A percentile compares a stretch with the other conserved stretches of the same genome.
These are phyloP conservation scores for Eciton burchellii DNA, from an alignment of 1,140 invertebrate species.

Conservation along the genomic window DNA sequence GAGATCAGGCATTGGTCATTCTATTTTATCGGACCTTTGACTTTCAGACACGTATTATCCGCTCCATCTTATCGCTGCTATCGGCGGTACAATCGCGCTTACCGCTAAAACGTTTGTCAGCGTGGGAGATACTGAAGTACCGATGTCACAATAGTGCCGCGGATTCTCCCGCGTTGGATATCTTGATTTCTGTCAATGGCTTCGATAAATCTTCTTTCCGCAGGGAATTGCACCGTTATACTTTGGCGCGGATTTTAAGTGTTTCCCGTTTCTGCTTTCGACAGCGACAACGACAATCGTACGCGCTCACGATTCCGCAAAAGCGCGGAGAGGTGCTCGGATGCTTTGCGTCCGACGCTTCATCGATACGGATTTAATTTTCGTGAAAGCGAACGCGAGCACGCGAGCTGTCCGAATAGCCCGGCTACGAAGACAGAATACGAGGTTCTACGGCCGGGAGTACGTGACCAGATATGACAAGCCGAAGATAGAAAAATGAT, in stretches of 20 bases:
- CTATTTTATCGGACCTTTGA: constrained; percentile 6
- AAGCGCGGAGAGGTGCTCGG: constrained; percentile 44
- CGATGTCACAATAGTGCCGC: constrained; percentile 53
- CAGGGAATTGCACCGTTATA: constrained; percentile 66
- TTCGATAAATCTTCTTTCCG: constrained; percentile 69
- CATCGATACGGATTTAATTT: constrained; percentile 76
- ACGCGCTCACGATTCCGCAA: constrained; percentile 64
- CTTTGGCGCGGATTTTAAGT: constrained; percentile 65
- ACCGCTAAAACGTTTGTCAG: constrained; percentile 34
- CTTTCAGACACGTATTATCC: constrained; percentile 30
- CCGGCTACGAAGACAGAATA: constrained; percentile 24
- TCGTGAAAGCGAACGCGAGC: constrained; percentile 69
- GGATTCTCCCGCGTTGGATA: neutral
- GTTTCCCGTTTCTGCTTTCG: constrained; percentile 68
- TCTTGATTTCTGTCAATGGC: constrained; percentile 67
- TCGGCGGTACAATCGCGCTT: constrained; percentile 26
- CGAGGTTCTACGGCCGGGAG: constrained; percentile 34
- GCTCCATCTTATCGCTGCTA: constrained; percentile 18
- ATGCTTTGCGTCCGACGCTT: constrained; percentile 60
- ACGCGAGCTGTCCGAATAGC: constrained; percentile 38
- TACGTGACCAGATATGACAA: constrained; percentile 55
- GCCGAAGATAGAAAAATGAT: constrained; percentile 64
- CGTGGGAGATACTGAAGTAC: constrained; percentile 28
- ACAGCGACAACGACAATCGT: constrained; percentile 61
- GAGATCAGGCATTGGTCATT: neutral